Base-by-base conservation (phyloP, 2,113 vertebrate genomes). In the Turdus rufiventris region DNA sequence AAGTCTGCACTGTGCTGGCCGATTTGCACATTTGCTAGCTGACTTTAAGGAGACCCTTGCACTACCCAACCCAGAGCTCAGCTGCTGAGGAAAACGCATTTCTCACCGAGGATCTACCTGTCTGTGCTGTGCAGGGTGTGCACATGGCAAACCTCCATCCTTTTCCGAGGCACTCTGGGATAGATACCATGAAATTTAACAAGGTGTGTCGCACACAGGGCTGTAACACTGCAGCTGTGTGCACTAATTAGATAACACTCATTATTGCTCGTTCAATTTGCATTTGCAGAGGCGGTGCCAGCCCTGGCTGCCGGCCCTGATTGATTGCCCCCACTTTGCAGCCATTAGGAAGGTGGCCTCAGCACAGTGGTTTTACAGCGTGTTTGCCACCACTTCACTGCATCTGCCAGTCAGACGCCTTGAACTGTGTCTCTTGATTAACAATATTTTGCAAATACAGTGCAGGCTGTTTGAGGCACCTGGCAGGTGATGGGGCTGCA, bases 181-280 rank as follows among this genome's bases (percentile, higher is more conserved):
- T n/a, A 42, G n/a, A n/a, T 47, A 85, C 78, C 86, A 72, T 48
- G 93, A 92, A 92, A 90, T 91, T 93, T 91, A 96, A 91, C 96
- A 90, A 87, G 89, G 86, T 76, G 40, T 94, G 80, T 90, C 79
- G 89, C 40, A 10, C 20, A 48, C 36, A 65, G 84, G 91, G 67
- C 91, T 66, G 83, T 93, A 88, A 92, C 74, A 14, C 0, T 54
- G 92, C 96, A 95, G 95, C 97, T 95, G 92, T 34, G 80, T 58
- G 94, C 60, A 56, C 94, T 93, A 89, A 88, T 96, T 94, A 95
- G 74, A 47, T 85, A 89, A 73, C 45, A 4, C 91, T 97, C 90
- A 31, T 94, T 88, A 79, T 13, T 79, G 94, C 83, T 95, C 61
- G 26, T 93, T 94, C 94, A 48, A 66, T 92, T 95, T 93, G 93